These are phyloP conservation scores for Hyphantria cunea DNA, from an alignment of 1,140 invertebrate genomes.

Conservation along the genomic window DNA sequence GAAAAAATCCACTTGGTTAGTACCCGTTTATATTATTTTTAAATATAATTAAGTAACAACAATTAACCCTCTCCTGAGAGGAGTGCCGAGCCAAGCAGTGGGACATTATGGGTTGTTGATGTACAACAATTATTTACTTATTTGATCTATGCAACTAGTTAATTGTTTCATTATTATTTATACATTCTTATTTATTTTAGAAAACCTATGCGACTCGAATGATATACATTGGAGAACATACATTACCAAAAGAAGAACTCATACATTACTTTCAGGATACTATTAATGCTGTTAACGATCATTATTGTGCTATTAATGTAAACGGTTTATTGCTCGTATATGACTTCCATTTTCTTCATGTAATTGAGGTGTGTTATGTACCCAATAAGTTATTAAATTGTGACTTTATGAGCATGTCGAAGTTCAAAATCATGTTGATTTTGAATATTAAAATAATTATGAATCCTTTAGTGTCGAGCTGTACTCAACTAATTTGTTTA, in stretches of 20 bases:
- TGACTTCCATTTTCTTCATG: conserved; percentile 52
- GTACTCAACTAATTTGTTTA: conserved; percentile 25
- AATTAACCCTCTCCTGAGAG: too few species aligned
- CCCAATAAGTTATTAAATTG: too few species aligned
- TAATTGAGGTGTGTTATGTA: conserved; percentile 60
- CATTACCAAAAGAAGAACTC: conserved; percentile 55
- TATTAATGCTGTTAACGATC: conserved; percentile 59
- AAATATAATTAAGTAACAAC: too few species aligned
- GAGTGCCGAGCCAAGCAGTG: too few species aligned
- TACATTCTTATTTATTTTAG: conserved; percentile 54
- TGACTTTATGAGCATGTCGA: too few species aligned
- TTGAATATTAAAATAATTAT: too few species aligned
- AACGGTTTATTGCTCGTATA: conserved; percentile 71
- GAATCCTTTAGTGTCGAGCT: too few species aligned
- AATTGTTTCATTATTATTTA: background rate
- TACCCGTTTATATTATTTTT: conserved; percentile 12
- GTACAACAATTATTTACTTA: too few species aligned
- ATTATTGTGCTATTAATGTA: conserved; percentile 68
- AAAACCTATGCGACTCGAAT: conserved; percentile 72
- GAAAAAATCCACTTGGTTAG: conserved; percentile 58
- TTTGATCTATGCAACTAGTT: too few species aligned
- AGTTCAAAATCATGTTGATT: too few species aligned
- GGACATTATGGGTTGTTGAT: too few species aligned
- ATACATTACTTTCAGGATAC: conserved; percentile 53
- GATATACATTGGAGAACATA: conserved; percentile 72